A percentile compares a stretch with the other conserved stretches of the same genome.
phyloP scores from a whole-genome alignment of 2,888 invertebrate genomes.

The Idaea straminata region DNA sequence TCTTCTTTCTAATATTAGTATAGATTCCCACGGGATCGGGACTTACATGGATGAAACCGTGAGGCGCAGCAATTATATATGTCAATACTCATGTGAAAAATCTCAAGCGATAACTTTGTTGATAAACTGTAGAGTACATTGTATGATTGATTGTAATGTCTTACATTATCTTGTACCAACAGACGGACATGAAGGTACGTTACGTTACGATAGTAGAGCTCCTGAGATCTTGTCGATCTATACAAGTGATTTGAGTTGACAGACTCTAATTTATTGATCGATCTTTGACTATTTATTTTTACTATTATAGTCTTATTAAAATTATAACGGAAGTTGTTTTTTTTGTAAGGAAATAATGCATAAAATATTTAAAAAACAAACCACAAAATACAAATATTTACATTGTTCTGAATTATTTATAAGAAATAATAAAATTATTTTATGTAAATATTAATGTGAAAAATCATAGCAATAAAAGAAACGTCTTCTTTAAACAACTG shows the following conservation, averaged over 20 bases:
- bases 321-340: not conserved
- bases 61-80: not conserved
- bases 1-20: too few relatives aligned
- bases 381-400: too few relatives aligned
- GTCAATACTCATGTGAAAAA: conserved; percentile 5
- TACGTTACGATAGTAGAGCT: conserved; percentile 13
- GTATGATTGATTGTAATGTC: conserved; percentile 35
- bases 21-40: too few relatives aligned
- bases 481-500: too few relatives aligned
- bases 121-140: conserved; percentile 19
- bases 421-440: too few relatives aligned
- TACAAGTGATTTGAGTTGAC: not conserved
- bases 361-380: too few relatives aligned
- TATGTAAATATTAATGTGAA: too few relatives aligned
- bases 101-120: conserved; percentile 18
- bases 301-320: not conserved
- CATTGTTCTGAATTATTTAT: too few relatives aligned
- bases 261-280: not conserved
- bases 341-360: not conserved
- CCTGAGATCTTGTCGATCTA: conserved; percentile 5
- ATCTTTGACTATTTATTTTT: not conserved
- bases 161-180: conserved; percentile 24
- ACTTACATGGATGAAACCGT: too few relatives aligned
- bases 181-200: conserved; percentile 21
- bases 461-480: too few relatives aligned